Evolutionary conservation across 2,888 invertebrate genomes (phyloP).

Genomic region (Eledone cirrhosa): DNA sequence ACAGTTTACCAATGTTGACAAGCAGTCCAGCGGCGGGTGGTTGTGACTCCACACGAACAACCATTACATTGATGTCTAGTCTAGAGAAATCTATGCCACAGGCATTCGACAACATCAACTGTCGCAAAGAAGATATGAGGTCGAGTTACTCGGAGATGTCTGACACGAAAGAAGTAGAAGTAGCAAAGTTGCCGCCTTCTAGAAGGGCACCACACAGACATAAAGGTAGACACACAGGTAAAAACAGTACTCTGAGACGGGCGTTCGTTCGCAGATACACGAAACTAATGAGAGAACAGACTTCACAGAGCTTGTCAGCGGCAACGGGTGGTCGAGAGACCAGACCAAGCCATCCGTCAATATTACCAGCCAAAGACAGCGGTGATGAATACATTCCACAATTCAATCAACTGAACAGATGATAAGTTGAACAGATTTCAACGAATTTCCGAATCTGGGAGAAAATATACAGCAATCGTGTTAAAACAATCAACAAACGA

Average conservation of each 20-base stretch:
- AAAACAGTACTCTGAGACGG: slow-evolving; percentile 54
- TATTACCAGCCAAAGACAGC: slow-evolving; percentile 32
- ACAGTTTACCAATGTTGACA: slow-evolving; percentile 14
- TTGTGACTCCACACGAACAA: slow-evolving; percentile 28
- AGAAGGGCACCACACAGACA: slow-evolving; percentile 22
- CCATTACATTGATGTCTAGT: slow-evolving; percentile 35
- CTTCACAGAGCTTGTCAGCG: slow-evolving; percentile 35
- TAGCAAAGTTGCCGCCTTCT: slow-evolving; percentile 27
- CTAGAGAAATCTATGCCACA: slow-evolving; percentile 36
- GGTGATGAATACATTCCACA: slow-evolving; percentile 41
- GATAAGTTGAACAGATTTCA: slow-evolving; percentile 28
- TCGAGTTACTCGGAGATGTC: not conserved
- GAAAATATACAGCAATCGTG: too few species aligned
- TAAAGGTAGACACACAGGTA: slow-evolving; percentile 34
- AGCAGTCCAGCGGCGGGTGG: not conserved
- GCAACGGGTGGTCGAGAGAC: slow-evolving; percentile 29
- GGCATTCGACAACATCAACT: slow-evolving; percentile 41
- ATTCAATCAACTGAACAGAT: slow-evolving; percentile 45
- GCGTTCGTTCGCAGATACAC: slow-evolving; percentile 57
- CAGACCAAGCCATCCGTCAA: slow-evolving; percentile 4
- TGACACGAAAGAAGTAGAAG: slow-evolving; percentile 3
- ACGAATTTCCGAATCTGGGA: too few species aligned
- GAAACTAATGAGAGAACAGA: slow-evolving; percentile 42
- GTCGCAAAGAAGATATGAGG: slow-evolving; percentile 11
- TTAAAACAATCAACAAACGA: not conserved